Percentiles rank a stretch among this genome's conserved stretches.
Conservation (phyloP, 2,888 invertebrate species). For the Netelia melanura region DNA sequence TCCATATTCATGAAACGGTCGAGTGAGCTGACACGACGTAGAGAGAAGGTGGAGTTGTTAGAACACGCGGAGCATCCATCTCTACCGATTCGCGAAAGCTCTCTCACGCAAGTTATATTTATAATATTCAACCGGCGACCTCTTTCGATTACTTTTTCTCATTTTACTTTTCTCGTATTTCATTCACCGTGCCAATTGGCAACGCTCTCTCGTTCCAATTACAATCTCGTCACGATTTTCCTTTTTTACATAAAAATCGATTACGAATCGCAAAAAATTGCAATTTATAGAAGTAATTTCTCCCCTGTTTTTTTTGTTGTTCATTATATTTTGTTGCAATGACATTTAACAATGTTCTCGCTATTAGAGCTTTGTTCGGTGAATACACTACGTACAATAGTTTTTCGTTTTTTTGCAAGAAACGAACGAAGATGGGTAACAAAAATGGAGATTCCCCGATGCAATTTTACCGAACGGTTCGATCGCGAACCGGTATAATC, state of each 20-base stretch:
- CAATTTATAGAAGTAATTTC: not conserved
- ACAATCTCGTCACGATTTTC: slow-evolving; percentile 4
- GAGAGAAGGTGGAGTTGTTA: slow-evolving; percentile 19
- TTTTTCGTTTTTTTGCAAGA: too few species aligned
- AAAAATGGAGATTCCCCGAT: too few species aligned
- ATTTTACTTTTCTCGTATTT: not conserved
- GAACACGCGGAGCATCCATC: slow-evolving; percentile 45
- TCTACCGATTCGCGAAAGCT: slow-evolving; percentile 39
- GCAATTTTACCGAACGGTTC: too few species aligned
- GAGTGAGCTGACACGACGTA: slow-evolving; percentile 6
- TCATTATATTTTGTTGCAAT: too few species aligned
- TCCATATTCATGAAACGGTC: slow-evolving; percentile 71
- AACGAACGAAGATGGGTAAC: too few species aligned
- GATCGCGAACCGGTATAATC: too few species aligned
- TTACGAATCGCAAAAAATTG: not conserved
- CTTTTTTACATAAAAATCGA: not conserved
- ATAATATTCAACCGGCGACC: not conserved
- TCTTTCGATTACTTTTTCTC: slow-evolving; percentile 4
- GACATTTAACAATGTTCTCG: too few species aligned
- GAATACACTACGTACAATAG: too few species aligned
- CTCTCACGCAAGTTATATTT: slow-evolving; percentile 19
- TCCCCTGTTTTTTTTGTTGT: not conserved
- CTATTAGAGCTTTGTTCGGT: too few species aligned
- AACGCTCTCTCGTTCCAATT: not conserved
- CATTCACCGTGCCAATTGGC: not conserved